phyloP scores from a whole-genome alignment of 2,888 invertebrate species.

The Exephanes ischioxanthus region DNA sequence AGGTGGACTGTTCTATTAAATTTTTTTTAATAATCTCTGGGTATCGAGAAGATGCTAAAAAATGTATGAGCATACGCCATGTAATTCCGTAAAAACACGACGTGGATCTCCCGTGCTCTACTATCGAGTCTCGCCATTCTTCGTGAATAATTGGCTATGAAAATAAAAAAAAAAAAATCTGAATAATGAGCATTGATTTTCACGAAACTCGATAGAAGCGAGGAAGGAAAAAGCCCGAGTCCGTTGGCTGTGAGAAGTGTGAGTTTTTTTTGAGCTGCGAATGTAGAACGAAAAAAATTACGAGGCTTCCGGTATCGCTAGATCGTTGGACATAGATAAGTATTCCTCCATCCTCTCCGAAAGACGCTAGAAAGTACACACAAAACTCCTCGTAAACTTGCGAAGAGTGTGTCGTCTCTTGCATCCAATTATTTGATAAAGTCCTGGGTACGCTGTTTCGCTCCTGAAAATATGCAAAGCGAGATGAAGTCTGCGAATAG shows the following conservation, averaged over 20 bases:
- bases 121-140: not conserved
- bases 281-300: not conserved
- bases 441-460: slow-evolving; percentile 9
- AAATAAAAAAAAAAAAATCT: not conserved
- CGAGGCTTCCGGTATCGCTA: slow-evolving; percentile 37
- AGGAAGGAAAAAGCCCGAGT: slow-evolving; percentile 73
- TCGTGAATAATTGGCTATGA: not conserved
- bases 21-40: too few species aligned
- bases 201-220: slow-evolving; percentile 72
- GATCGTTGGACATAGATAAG: slow-evolving; percentile 22
- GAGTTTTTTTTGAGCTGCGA: slow-evolving; percentile 70
- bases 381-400: slow-evolving; percentile 26
- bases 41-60: not conserved
- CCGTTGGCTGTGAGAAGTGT: slow-evolving; percentile 74
- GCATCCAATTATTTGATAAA: slow-evolving; percentile 59
- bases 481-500: not conserved
- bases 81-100: not conserved
- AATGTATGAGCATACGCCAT: not conserved
- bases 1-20: too few species aligned
- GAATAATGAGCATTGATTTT: slow-evolving; percentile 47
- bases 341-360: not conserved
- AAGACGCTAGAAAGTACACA: slow-evolving; percentile 28
- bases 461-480: slow-evolving; percentile 20
- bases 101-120: too few species aligned
- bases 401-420: slow-evolving; percentile 2